A percentile compares a stretch with the other conserved stretches of the same genome.
Conservation (phyloP, 2,888 invertebrate genomes). For the Napeogenes sylphis region DNA sequence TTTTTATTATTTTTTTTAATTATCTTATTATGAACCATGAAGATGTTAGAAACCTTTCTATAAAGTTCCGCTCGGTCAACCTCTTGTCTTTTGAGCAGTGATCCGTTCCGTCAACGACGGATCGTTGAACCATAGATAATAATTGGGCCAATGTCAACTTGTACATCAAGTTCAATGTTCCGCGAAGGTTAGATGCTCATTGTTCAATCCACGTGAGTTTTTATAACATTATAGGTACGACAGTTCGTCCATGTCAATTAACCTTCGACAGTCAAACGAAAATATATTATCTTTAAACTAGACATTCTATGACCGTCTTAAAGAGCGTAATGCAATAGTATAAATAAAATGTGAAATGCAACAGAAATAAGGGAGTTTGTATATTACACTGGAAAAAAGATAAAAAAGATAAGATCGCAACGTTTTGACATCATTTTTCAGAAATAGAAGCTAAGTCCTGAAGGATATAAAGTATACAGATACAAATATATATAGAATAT, state of each 20-base stretch:
- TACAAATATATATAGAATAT: too few relatives aligned
- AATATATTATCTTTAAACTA: too few relatives aligned
- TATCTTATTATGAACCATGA: neutral
- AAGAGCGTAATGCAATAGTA: too few relatives aligned
- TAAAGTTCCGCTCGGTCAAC: slow-evolving; percentile 6
- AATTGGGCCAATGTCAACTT: slow-evolving; percentile 59
- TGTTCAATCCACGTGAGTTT: neutral
- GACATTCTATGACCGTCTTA: too few relatives aligned
- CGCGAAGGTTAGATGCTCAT: slow-evolving; percentile 27
- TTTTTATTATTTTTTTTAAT: too few relatives aligned
- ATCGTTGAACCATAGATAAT: slow-evolving; percentile 57
- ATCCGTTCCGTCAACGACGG: slow-evolving; percentile 28
- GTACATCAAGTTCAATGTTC: slow-evolving; percentile 57
- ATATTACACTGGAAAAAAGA: too few relatives aligned
- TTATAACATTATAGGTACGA: neutral
- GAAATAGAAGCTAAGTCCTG: too few relatives aligned
- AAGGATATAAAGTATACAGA: too few relatives aligned
- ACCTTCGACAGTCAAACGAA: neutral
- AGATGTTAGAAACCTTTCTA: neutral
- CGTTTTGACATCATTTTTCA: too few relatives aligned
- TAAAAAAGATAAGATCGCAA: too few relatives aligned
- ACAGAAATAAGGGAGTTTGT: too few relatives aligned
- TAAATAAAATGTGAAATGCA: too few relatives aligned
- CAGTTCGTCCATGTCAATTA: neutral
- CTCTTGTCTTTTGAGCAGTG: slow-evolving; percentile 8